Evolutionary conservation across 1,140 invertebrate species (phyloP).

Genomic region (Nomia melanderi): DNA sequence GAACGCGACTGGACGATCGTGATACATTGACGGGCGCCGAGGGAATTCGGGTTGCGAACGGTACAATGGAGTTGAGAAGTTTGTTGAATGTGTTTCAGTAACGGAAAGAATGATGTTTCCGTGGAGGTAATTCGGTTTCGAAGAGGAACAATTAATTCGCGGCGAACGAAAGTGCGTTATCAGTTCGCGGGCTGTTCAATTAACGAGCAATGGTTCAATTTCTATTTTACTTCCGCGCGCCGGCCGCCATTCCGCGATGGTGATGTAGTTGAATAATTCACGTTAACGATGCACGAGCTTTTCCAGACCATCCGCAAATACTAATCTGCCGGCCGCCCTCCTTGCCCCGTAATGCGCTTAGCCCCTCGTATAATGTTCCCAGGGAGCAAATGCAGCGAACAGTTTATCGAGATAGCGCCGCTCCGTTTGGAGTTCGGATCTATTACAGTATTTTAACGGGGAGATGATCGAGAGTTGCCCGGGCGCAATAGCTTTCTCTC

Average conservation of each 20-base stretch:
- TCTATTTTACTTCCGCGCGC: background rate
- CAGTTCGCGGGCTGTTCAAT: too few species aligned
- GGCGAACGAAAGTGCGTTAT: too few species aligned
- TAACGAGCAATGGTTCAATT: background rate
- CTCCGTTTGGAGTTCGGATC: constrained; percentile 5
- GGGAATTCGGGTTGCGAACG: too few species aligned
- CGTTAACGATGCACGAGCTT: background rate
- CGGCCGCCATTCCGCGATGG: background rate
- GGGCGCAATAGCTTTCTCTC: constrained; percentile 43
- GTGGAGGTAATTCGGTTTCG: too few species aligned
- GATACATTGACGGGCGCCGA: too few species aligned
- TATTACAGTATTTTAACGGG: constrained; percentile 40
- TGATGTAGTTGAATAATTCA: background rate
- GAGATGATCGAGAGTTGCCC: constrained; percentile 41
- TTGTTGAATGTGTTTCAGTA: too few species aligned
- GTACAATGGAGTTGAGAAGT: too few species aligned
- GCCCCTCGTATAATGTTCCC: background rate
- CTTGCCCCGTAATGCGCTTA: background rate
- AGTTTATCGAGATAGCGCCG: constrained; percentile 19
- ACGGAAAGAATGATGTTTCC: too few species aligned
- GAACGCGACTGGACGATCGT: too few species aligned
- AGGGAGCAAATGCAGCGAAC: background rate
- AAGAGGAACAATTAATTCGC: too few species aligned
- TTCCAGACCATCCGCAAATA: constrained; percentile 1
- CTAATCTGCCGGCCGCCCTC: background rate